A percentile compares a stretch with the other conserved stretches of the same genome.
phyloP scores from a whole-genome alignment of 64 coral and sea anemone species.

The Montipora foliosa region DNA sequence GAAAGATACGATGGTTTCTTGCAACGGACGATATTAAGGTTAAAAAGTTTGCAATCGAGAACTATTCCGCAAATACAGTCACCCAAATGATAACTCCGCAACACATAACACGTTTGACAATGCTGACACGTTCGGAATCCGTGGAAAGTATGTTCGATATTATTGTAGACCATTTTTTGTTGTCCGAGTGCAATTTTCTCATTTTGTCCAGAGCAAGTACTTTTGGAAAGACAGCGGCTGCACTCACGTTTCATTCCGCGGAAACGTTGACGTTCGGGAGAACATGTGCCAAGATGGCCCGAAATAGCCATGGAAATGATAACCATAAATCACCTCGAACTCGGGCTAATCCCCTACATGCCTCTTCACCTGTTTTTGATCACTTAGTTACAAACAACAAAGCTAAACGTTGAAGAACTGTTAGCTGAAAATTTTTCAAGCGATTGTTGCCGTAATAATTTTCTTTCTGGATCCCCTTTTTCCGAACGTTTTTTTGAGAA shows the following conservation, averaged over 20 bases:
- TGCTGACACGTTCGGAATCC: background rate
- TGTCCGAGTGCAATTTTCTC: conserved; percentile 73
- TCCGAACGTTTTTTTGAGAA: too few species aligned
- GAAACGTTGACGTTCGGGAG: background rate
- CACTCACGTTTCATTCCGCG: conserved; percentile 34
- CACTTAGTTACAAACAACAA: too few species aligned
- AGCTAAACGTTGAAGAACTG: too few species aligned
- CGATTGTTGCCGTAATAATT: too few species aligned
- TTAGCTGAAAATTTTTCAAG: too few species aligned
- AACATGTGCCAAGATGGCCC: background rate
- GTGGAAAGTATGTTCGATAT: conserved; percentile 42
- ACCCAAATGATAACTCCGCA: conserved; percentile 59
- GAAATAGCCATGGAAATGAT: background rate
- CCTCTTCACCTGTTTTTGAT: too few species aligned
- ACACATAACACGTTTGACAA: conserved; percentile 59
- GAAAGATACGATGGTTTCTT: conserved; percentile 32
- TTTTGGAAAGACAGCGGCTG: conserved; percentile 61
- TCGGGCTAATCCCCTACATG: too few species aligned
- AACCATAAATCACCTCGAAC: too few species aligned
- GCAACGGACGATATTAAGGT: conserved; percentile 38
- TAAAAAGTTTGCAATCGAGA: background rate
- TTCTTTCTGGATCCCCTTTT: too few species aligned
- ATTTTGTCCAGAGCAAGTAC: conserved; percentile 66
- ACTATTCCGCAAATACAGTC: conserved; percentile 18
- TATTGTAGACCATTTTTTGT: conserved; percentile 71